Evolutionary conservation across 2,113 vertebrate species (phyloP).

Genomic region (Aleadryas rufinucha): DNA sequence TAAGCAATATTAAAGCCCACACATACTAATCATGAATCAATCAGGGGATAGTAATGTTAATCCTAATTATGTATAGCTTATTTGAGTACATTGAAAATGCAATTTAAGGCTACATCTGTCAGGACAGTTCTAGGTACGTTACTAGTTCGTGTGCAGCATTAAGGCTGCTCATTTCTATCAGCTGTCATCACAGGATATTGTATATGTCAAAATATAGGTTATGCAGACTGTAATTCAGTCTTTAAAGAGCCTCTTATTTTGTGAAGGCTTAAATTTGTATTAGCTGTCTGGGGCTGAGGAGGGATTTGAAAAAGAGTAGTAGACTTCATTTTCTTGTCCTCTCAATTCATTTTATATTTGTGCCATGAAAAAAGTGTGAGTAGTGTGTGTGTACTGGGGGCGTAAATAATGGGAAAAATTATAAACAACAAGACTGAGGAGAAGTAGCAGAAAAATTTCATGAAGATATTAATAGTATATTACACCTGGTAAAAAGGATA

Average conservation of each 20-base stretch:
- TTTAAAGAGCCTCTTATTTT: neutral
- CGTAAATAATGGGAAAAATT: neutral
- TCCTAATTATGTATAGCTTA: neutral
- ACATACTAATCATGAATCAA: neutral
- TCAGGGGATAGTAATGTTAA: neutral
- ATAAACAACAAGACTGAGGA: neutral
- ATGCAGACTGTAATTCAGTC: neutral
- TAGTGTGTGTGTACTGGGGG: fast-evolving
- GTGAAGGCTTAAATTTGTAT: neutral
- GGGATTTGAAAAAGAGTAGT: neutral
- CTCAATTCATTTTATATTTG: neutral
- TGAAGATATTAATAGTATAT: neutral
- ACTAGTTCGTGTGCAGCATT: neutral
- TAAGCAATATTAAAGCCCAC: neutral
- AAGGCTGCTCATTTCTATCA: neutral
- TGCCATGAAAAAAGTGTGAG: neutral
- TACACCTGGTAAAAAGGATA: neutral
- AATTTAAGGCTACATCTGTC: neutral
- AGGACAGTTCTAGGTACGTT: neutral
- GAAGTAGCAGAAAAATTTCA: neutral
- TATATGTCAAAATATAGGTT: neutral
- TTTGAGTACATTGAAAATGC: neutral
- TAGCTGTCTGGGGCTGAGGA: neutral
- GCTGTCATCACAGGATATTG: neutral
- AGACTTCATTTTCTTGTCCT: neutral